phyloP scores from a whole-genome alignment of 2,113 vertebrate species.

The Dolichallabes microphthalmus region DNA sequence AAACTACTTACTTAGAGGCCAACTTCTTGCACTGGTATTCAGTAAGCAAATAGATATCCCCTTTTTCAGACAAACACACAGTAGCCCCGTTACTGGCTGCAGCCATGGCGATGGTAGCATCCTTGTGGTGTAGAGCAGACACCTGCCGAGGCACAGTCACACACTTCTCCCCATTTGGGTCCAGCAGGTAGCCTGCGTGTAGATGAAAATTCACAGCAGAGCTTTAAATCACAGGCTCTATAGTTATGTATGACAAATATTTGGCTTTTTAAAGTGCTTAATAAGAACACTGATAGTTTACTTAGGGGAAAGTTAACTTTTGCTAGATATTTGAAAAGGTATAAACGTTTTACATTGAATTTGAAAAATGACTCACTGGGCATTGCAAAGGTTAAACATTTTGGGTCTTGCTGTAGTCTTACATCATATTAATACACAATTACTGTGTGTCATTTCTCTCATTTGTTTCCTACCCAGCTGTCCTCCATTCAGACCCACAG shows the following conservation, averaged over 20 bases:
- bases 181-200: conserved; percentile 83
- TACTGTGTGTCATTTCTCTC: neutral
- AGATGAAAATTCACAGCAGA: neutral
- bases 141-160: conserved; percentile 87
- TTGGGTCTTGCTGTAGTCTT: neutral
- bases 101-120: conserved; percentile 80
- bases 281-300: neutral
- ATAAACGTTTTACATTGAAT: neutral
- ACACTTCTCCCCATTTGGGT: conserved; percentile 92
- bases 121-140: conserved; percentile 91
- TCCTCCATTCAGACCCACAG: conserved; percentile 93
- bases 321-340: neutral
- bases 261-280: neutral
- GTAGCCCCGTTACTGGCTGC: conserved; percentile 91
- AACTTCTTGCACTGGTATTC: conserved; percentile 98
- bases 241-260: neutral
- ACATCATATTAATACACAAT: conserved; percentile 6
- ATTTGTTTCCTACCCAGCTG: conserved; percentile 83
- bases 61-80: conserved; percentile 89
- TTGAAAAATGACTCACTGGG: neutral
- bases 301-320: neutral
- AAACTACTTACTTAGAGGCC: conserved; percentile 84
- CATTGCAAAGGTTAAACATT: neutral
- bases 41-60: conserved; percentile 89
- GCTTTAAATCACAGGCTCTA: neutral